Evolutionary conservation across 2,888 invertebrate species (phyloP).

Genomic region (Mythimna loreyi): DNA sequence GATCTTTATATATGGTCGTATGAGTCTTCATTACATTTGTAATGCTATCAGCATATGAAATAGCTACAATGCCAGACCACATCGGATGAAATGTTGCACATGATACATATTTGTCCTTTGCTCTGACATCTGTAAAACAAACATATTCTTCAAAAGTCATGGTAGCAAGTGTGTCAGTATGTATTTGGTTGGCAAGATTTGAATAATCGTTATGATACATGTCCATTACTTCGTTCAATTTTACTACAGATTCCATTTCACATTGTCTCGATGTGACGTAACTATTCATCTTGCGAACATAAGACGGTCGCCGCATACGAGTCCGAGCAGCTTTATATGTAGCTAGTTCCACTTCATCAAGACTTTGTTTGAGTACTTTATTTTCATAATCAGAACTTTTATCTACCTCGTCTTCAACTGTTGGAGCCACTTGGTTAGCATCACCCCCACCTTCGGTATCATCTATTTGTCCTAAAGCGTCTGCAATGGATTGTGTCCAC

Average conservation of each 20-base stretch:
- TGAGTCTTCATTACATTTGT: slow-evolving; percentile 84
- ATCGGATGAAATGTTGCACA: slow-evolving; percentile 93
- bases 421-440: slow-evolving; percentile 64
- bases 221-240: slow-evolving; percentile 90
- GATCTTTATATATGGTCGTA: slow-evolving; percentile 81
- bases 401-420: slow-evolving; percentile 65
- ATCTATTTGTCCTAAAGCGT: slow-evolving; percentile 75
- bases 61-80: slow-evolving; percentile 93
- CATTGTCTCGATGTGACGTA: slow-evolving; percentile 73
- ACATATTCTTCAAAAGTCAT: slow-evolving; percentile 89
- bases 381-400: slow-evolving; percentile 68
- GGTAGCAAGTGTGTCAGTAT: slow-evolving; percentile 76
- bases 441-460: slow-evolving; percentile 78
- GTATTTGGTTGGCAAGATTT: slow-evolving; percentile 82
- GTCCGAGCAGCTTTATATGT: slow-evolving; percentile 77
- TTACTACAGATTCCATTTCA: slow-evolving; percentile 82
- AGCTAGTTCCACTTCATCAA: slow-evolving; percentile 79
- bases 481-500: slow-evolving; percentile 92
- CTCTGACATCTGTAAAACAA: slow-evolving; percentile 93
- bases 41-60: slow-evolving; percentile 92
- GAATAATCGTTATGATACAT: slow-evolving; percentile 92
- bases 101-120: slow-evolving; percentile 92
- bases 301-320: slow-evolving; percentile 82
- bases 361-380: slow-evolving; percentile 62
- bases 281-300: slow-evolving; percentile 77